These are phyloP conservation scores for Eristalis arbustorum DNA, from an alignment of 2,888 invertebrate species.

Conservation along the genomic window DNA sequence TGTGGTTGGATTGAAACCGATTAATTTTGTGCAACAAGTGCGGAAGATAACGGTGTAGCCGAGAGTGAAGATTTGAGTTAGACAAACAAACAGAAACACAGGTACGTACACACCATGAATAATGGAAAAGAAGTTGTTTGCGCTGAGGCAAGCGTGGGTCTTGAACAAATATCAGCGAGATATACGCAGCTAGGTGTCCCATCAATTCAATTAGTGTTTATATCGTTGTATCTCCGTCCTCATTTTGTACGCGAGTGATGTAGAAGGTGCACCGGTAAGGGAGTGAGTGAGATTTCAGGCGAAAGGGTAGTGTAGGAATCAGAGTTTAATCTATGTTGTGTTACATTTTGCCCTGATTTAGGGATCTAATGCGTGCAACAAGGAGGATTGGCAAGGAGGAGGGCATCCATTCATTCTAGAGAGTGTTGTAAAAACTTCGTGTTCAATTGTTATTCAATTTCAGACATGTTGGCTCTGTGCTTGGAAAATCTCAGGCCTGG, in stretches of 20 bases:
- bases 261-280: slow-evolving; percentile 20
- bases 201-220: slow-evolving; percentile 55
- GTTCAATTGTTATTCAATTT: no score
- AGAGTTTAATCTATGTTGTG: no score
- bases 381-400: no score
- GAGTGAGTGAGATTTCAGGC: no score
- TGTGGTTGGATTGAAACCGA: slow-evolving; percentile 35
- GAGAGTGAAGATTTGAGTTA: slow-evolving; percentile 22
- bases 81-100: slow-evolving; percentile 7
- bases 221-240: background rate
- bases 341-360: no score
- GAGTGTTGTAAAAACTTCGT: no score
- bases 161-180: slow-evolving; percentile 37
- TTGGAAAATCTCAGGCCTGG: no score
- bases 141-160: slow-evolving; percentile 2
- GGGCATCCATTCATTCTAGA: no score
- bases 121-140: background rate
- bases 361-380: no score
- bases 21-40: slow-evolving; percentile 65
- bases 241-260: background rate
- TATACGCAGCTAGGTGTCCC: slow-evolving; percentile 43
- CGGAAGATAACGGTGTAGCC: slow-evolving; percentile 1
- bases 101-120: slow-evolving; percentile 16
- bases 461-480: no score
- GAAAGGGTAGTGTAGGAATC: no score